Conservation (phyloP, 2,113 vertebrate genomes). For the Pseudopodoces humilis region DNA sequence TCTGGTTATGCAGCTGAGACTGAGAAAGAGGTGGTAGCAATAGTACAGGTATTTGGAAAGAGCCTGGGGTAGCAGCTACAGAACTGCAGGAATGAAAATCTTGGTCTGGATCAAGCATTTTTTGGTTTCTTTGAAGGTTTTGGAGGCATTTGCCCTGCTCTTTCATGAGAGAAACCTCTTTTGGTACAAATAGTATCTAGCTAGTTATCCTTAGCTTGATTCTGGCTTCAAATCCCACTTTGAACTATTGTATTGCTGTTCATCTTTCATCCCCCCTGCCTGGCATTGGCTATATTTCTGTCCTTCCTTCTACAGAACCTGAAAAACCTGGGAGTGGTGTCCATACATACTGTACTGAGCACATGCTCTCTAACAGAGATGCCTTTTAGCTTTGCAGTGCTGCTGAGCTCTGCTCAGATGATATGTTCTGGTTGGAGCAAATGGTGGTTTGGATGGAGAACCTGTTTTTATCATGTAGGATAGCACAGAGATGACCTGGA, state of each 20-base stretch:
- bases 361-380: not conserved
- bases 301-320: not conserved
- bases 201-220: not conserved
- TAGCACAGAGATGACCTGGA: not conserved
- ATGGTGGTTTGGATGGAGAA: not conserved
- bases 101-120: not conserved
- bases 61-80: not conserved
- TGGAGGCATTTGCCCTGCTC: not conserved
- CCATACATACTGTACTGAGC: not conserved
- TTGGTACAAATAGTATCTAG: not conserved
- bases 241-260: not conserved
- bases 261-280: not conserved
- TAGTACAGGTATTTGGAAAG: not conserved
- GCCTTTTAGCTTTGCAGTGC: not conserved
- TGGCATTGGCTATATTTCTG: not conserved
- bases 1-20: not conserved
- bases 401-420: not conserved
- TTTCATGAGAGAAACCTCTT: not conserved
- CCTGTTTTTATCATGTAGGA: not conserved
- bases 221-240: not conserved
- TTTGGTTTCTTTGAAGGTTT: not conserved
- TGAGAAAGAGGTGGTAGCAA: not conserved
- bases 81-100: not conserved
- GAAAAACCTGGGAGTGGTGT: not conserved
- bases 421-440: not conserved